Percentiles rank a stretch among this genome's conserved stretches.
Evolutionary conservation across 2,888 invertebrate species (phyloP).

Genomic region (Tenodera sinensis): DNA sequence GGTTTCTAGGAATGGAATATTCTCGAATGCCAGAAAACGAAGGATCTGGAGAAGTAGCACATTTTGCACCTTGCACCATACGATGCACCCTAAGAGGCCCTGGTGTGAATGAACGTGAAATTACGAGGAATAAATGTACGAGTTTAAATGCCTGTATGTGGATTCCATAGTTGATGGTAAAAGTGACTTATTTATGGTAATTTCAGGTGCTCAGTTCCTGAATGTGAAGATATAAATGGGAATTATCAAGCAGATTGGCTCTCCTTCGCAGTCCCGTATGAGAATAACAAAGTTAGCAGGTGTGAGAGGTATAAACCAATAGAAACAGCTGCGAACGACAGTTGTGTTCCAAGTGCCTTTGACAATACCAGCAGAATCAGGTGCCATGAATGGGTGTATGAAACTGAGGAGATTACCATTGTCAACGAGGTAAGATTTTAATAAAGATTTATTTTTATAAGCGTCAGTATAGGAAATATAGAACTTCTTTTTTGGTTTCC

Average conservation of each 20-base stretch:
- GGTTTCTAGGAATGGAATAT: no score
- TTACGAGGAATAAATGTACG: no score
- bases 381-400: slow-evolving; percentile 56
- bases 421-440: slow-evolving; percentile 59
- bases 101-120: no score
- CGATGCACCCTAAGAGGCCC: no score
- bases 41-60: no score
- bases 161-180: no score
- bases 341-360: slow-evolving; percentile 31
- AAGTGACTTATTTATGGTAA: neutral
- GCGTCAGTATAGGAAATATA: neutral
- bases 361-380: slow-evolving; percentile 38
- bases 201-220: slow-evolving; percentile 51
- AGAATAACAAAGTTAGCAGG: slow-evolving; percentile 23
- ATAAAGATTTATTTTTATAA: no score
- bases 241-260: slow-evolving; percentile 48
- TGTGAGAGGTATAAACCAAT: slow-evolving; percentile 20
- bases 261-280: slow-evolving; percentile 44
- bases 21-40: no score
- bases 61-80: no score
- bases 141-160: no score
- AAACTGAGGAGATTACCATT: slow-evolving; percentile 56
- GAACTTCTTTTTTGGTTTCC: no score
- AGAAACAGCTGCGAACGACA: slow-evolving; percentile 39
- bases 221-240: slow-evolving; percentile 48